Evolutionary conservation across 2,888 invertebrate species (phyloP).

Genomic region (Steinernema carpocapsae): DNA sequence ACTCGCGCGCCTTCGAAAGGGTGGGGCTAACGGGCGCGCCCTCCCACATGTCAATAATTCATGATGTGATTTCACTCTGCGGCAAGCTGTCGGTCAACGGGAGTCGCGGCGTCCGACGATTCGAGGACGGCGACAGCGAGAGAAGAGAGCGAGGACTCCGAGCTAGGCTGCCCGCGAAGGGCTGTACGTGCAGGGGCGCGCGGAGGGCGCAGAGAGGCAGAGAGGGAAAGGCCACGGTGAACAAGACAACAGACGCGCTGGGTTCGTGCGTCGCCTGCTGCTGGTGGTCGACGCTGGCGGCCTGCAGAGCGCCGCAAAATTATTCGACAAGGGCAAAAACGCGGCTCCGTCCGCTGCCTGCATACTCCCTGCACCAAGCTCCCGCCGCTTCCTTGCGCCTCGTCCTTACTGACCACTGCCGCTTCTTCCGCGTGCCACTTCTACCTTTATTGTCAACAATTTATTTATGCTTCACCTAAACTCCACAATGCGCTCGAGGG

Average conservation of each 20-base stretch:
- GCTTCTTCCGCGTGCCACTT: slow-evolving; percentile 16
- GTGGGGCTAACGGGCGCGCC: slow-evolving; percentile 21
- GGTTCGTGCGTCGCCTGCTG: not conserved
- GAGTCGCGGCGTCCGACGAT: slow-evolving; percentile 1
- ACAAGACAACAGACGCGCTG: slow-evolving; percentile 32
- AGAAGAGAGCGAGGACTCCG: not conserved
- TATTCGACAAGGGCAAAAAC: slow-evolving; percentile 27
- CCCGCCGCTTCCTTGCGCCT: not conserved
- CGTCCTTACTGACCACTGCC: slow-evolving; percentile 11
- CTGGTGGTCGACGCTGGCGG: not conserved
- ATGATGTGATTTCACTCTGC: slow-evolving; percentile 30
- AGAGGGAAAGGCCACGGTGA: not conserved
- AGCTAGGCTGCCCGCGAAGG: not conserved
- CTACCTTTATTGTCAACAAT: slow-evolving; percentile 21
- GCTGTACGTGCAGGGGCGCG: not conserved
- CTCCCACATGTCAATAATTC: slow-evolving; percentile 30
- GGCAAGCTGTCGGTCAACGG: slow-evolving; percentile 25
- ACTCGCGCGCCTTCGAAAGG: slow-evolving; percentile 9
- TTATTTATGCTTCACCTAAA: slow-evolving; percentile 26
- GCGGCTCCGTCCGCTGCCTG: not conserved
- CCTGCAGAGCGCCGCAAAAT: not conserved
- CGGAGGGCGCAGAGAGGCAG: slow-evolving; percentile 4
- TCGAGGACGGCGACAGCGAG: slow-evolving; percentile 18
- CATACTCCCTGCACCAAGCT: not conserved
- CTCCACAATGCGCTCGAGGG: not conserved